Percentiles rank a stretch among this genome's conserved stretches.
Evolutionary conservation across 2,113 vertebrate genomes (phyloP).

Genomic region (Chiloscyllium plagiosum): DNA sequence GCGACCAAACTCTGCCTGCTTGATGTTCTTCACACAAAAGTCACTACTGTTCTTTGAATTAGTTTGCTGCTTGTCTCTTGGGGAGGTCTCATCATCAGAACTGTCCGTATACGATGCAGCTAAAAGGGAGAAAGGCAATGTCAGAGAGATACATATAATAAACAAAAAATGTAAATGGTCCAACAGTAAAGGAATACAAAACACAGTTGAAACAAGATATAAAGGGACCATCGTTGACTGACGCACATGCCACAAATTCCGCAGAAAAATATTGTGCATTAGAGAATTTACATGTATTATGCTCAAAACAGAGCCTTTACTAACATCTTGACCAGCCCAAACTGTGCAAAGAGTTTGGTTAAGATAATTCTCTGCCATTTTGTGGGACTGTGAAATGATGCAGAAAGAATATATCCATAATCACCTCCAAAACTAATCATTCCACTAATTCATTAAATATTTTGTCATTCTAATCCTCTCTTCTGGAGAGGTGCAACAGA

Average conservation of each 20-base stretch:
- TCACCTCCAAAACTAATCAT: background rate
- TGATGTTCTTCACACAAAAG: constrained; percentile 95
- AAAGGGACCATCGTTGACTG: background rate
- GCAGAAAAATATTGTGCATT: background rate
- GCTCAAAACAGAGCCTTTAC: background rate
- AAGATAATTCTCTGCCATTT: background rate
- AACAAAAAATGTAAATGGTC: background rate
- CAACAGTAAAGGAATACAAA: too few species aligned
- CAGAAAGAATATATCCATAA: background rate
- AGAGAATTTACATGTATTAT: background rate
- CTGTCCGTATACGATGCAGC: constrained; percentile 91
- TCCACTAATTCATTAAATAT: background rate
- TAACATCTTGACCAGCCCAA: background rate
- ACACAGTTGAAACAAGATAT: background rate
- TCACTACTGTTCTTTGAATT: constrained; percentile 87
- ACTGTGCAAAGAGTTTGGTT: background rate
- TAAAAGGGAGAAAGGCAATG: constrained; percentile 41
- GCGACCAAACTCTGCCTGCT: constrained; percentile 86
- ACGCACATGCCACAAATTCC: background rate
- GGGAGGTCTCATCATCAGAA: constrained; percentile 88
- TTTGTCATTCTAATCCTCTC: background rate
- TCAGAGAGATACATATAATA: background rate
- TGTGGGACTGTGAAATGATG: background rate
- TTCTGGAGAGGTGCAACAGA: background rate
- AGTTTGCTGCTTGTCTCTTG: constrained; percentile 83